Base-by-base conservation (phyloP, 2,888 invertebrate species). In the Eurytoma californica region DNA sequence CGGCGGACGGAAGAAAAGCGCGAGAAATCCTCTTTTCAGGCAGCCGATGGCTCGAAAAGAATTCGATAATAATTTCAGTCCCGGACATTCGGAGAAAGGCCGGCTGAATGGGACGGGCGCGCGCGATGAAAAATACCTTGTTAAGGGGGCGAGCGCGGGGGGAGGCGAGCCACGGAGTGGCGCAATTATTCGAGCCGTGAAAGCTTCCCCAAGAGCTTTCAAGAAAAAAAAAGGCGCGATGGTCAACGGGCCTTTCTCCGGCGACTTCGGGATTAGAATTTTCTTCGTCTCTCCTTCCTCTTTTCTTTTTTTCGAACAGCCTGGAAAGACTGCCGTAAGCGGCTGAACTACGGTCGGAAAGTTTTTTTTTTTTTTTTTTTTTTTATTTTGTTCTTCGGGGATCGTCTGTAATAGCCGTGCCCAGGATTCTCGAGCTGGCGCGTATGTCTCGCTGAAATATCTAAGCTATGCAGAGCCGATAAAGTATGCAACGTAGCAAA, bases 51-150 rank as follows among this genome's bases (percentile, higher is more conserved):
- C 68, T 61, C 68, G 68, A 68, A 63, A 67, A 61, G 72, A 80
- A 80, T 76, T 68, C 72, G 72, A 80, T 80, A 80, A 77, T 77
- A 77, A 80, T 80, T 77, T 57, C 20, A 18, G 55, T 1, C 53
- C 30, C 55, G n/a, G 74, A 74, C 70, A 60, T 30, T 70, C 53
- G 51, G 18, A 53, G 74, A 65, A 70, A 74, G 20, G 60, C 28
- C 30, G 20, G 14, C n/a, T 28, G 58, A 53, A 3, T 9, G 30
- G 58, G 30, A 61, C n/a, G 49, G 58, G 20, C 2, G 28, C 20
- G 24, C 14, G 3, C 12, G 39, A 30, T 30, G 69, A 70, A 74
- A 77, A 70, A 58, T 65, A 63, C 55, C 70, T 70, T 70, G 65
- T 70, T 68, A 58, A 67, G 60, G 20, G 60, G 24, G 14, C n/a